Conservation (phyloP, 2,113 vertebrate genomes). For the Hepsetus odoe region DNA sequence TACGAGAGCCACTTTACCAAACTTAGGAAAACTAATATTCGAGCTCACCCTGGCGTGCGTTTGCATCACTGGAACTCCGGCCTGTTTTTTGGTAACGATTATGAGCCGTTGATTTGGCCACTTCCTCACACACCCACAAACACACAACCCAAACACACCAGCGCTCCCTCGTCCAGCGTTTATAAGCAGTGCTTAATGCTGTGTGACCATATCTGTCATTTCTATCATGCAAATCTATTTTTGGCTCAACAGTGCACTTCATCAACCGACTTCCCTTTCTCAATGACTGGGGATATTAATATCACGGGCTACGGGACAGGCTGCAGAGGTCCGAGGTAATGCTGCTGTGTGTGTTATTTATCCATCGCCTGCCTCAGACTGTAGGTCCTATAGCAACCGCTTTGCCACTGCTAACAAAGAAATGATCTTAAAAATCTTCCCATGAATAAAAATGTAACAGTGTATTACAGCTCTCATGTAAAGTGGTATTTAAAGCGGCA, state of each 20-base stretch:
- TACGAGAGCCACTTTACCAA: too few species aligned
- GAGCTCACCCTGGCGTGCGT: too few species aligned
- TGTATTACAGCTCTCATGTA: too few species aligned
- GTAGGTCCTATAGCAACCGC: too few species aligned
- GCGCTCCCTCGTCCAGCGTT: constrained; percentile 69
- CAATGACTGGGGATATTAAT: constrained; percentile 82
- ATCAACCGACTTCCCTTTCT: constrained; percentile 77
- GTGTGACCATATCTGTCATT: constrained; percentile 81
- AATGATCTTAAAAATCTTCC: too few species aligned
- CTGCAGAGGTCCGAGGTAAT: constrained; percentile 65
- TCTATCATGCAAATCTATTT: constrained; percentile 86
- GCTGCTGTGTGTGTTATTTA: constrained; percentile 59
- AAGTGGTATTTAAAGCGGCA: too few species aligned
- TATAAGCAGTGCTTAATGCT: constrained; percentile 82
- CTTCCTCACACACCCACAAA: constrained; percentile 44
- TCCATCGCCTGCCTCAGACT: neutral
- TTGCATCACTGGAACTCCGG: too few species aligned
- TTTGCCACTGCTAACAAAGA: neutral
- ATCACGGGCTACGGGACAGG: constrained; percentile 72
- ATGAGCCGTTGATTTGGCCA: constrained; percentile 71
- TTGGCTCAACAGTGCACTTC: constrained; percentile 78
- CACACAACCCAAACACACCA: constrained; percentile 58
- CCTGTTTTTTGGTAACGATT: too few species aligned
- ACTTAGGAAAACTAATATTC: too few species aligned
- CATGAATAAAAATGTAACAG: too few species aligned